phyloP scores from a whole-genome alignment of 2,888 invertebrate species.

The Apodemia mormo region DNA sequence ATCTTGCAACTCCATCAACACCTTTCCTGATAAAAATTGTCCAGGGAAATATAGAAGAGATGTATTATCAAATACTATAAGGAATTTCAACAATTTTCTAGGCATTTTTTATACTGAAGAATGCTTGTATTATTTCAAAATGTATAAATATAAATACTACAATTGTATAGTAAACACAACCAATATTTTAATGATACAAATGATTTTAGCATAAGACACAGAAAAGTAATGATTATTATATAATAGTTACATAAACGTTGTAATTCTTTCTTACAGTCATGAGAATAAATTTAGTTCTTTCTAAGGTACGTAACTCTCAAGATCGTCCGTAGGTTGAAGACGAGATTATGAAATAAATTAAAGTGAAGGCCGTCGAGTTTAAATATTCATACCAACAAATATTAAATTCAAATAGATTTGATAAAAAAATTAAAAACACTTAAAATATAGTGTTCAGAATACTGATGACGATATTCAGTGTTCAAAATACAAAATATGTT shows the following conservation, averaged over 20 bases:
- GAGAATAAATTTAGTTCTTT: slow-evolving; percentile 46
- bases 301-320: slow-evolving; percentile 45
- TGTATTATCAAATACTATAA: slow-evolving; percentile 96
- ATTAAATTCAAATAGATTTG: too few species aligned
- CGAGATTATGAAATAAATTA: slow-evolving; percentile 63
- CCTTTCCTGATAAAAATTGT: slow-evolving; percentile 94
- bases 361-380: slow-evolving; percentile 68
- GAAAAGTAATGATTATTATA: background rate
- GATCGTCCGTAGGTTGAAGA: slow-evolving; percentile 54
- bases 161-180: background rate
- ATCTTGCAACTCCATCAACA: slow-evolving; percentile 95
- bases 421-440: too few species aligned
- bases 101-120: slow-evolving; percentile 82
- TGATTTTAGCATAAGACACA: background rate
- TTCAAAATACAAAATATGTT: too few species aligned
- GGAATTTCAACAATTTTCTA: slow-evolving; percentile 93
- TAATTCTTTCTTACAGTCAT: background rate
- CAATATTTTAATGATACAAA: background rate
- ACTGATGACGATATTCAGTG: too few species aligned
- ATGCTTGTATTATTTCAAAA: slow-evolving; percentile 9
- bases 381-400: slow-evolving; percentile 6
- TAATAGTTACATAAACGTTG: slow-evolving; percentile 8
- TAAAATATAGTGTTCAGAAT: too few species aligned
- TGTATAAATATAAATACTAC: background rate
- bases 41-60: slow-evolving; percentile 96